These are phyloP conservation scores for Condylura cristata DNA, from an alignment of 2,113 vertebrate species.

Conservation along the genomic window DNA sequence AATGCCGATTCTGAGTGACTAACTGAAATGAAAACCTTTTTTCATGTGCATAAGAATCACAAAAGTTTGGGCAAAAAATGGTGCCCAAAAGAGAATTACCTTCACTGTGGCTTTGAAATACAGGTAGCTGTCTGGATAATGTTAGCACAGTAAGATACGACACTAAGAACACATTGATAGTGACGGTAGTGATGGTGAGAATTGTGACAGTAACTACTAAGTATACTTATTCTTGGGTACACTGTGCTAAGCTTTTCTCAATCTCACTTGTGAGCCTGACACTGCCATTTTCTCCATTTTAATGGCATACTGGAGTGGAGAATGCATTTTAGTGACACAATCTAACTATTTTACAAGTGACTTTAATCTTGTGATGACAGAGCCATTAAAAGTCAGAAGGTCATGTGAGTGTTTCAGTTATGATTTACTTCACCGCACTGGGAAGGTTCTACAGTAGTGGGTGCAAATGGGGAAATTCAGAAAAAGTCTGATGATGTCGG, in stretches of 20 bases:
- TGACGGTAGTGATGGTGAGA: not conserved
- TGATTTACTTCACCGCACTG: not conserved
- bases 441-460: not conserved
- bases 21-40: not conserved
- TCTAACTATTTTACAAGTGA: constrained; percentile 20
- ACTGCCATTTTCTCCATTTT: constrained; percentile 10
- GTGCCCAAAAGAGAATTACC: not conserved
- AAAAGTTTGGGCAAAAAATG: constrained; percentile 18
- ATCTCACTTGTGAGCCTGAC: not conserved
- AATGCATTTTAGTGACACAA: not conserved
- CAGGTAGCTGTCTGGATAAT: not conserved
- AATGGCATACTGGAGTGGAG: not conserved
- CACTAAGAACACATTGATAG: not conserved
- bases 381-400: not conserved
- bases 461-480: not conserved
- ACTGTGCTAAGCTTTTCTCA: not conserved
- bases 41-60: not conserved
- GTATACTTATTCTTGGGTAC: not conserved
- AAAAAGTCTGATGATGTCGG: not conserved
- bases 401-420: not conserved
- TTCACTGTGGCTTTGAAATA: not conserved
- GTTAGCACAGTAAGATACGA: not conserved
- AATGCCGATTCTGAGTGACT: constrained; percentile 18
- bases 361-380: constrained; percentile 14
- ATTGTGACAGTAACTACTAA: not conserved